Percentiles rank a stretch among this genome's conserved stretches.
phyloP scores from a whole-genome alignment of 2,888 invertebrate species.

The Troides oblongomaculatus region DNA sequence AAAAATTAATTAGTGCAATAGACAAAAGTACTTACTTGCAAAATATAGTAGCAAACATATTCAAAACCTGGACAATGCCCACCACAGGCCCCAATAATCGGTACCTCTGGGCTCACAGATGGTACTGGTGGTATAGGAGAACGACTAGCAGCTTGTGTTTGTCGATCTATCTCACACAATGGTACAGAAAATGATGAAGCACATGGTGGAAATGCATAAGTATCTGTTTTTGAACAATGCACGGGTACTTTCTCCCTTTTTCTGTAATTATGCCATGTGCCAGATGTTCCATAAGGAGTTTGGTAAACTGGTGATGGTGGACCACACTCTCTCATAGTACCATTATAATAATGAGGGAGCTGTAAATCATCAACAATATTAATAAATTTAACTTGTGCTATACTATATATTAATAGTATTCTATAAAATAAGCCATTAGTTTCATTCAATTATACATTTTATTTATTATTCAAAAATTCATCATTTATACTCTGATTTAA shows the following conservation, averaged over 20 bases:
- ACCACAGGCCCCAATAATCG: constrained; percentile 83
- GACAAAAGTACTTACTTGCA: constrained; percentile 75
- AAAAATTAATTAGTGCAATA: not conserved
- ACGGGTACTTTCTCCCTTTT: constrained; percentile 53
- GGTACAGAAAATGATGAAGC: constrained; percentile 71
- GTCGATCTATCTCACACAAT: constrained; percentile 57
- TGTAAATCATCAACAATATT: constrained; percentile 34
- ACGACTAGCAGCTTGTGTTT: constrained; percentile 44
- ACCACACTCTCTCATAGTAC: constrained; percentile 57
- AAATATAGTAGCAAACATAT: constrained; percentile 85
- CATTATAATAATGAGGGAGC: constrained; percentile 69
- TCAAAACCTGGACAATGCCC: constrained; percentile 85
- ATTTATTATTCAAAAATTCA: too few relatives aligned
- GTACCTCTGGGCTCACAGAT: constrained; percentile 72
- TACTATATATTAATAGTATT: not conserved
- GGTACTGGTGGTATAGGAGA: constrained; percentile 61
- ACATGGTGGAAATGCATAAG: constrained; percentile 67
- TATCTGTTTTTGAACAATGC: constrained; percentile 46
- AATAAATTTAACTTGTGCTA: not conserved
- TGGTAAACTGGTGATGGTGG: constrained; percentile 75
- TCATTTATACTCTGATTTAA: not conserved
- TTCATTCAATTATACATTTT: too few relatives aligned
- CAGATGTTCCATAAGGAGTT: constrained; percentile 60
- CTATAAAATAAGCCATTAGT: not conserved
- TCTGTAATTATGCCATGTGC: constrained; percentile 63